Base-by-base conservation (phyloP, 2,888 invertebrate genomes). In the Sacculina carcini region DNA sequence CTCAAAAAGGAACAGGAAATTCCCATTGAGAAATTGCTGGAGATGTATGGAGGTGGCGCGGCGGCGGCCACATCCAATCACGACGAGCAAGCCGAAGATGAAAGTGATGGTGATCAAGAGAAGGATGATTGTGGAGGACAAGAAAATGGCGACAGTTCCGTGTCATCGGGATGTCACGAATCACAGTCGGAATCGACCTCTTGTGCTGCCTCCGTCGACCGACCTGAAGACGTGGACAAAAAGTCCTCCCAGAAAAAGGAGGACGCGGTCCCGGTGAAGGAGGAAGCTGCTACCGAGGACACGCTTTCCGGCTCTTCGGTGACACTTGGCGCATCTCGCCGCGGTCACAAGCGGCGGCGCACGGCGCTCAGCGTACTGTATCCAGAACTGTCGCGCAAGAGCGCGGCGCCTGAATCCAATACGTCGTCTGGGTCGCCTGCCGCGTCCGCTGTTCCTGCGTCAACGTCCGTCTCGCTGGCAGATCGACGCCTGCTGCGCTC, bases 21-120 rank as follows among this genome's bases (percentile, higher is more conserved):
- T 85, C 92, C 94, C 55, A 71, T 94, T 59, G 89, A 89, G 62
- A 84, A 89, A 63, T 68, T 94, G 53, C 69, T 94, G 60, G 85
- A 86, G 12, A 75, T 89, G 66, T 94, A 94, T 67, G 81, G 83
- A 9, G 47, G 36, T 23, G 54, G 21, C 7, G 31, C 42, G 5
- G n/a, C 32, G 3, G 50, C 40, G 5, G 19, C 28, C 14, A 24
- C 38, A 12, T 31, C 47, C 12, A 21, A 16, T n/a, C 5, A 12
- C 3, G 38, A 14, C 14, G 51, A 52, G 4, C 51, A 34, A 14
- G 54, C 40, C 14, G 54, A 48, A 6, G 50, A 51, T 10, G 56
- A 52, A 23, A 51, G 50, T 47, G 59, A 55, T 21, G 58, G 57
- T 14, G 58, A 61, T 5, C 63, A 62, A 40, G 64, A 61, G 21